Conservation (phyloP, 2,113 vertebrate genomes). For the Alligator sinensis region DNA sequence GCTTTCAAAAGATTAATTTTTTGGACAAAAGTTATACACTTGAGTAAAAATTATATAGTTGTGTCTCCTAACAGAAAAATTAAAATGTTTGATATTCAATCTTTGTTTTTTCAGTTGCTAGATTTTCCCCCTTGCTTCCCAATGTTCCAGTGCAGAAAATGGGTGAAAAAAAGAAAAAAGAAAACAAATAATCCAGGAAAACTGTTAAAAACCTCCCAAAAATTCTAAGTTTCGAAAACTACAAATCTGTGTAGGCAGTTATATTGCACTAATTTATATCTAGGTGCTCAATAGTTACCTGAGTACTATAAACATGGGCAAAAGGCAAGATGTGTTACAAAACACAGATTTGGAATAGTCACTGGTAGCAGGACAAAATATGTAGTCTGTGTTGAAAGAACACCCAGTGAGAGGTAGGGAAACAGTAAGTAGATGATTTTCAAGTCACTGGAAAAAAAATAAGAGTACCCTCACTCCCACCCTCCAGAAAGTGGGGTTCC, state of each 20-base stretch:
- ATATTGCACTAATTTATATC: neutral
- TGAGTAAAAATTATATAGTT: neutral
- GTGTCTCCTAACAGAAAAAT: neutral
- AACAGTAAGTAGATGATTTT: neutral
- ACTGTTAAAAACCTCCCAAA: neutral
- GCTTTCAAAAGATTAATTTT: neutral
- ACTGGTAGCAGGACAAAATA: neutral
- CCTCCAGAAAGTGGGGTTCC: no score
- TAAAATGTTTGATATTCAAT: neutral
- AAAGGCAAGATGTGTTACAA: neutral
- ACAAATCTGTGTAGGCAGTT: neutral
- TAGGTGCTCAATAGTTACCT: neutral
- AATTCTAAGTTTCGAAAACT: neutral
- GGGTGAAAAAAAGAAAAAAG: neutral
- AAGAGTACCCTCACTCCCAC: no score
- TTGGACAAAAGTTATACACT: neutral
- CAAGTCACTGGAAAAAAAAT: no score
- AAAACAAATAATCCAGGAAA: neutral
- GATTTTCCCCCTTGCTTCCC: neutral
- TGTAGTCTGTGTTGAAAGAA: neutral
- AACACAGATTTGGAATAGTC: neutral
- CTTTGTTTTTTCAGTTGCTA: neutral
- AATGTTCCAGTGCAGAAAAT: neutral
- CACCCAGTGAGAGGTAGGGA: neutral
- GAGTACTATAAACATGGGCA: neutral